Evolutionary conservation across 2,888 invertebrate genomes (phyloP).

Genomic region (Chironomus riparius): DNA sequence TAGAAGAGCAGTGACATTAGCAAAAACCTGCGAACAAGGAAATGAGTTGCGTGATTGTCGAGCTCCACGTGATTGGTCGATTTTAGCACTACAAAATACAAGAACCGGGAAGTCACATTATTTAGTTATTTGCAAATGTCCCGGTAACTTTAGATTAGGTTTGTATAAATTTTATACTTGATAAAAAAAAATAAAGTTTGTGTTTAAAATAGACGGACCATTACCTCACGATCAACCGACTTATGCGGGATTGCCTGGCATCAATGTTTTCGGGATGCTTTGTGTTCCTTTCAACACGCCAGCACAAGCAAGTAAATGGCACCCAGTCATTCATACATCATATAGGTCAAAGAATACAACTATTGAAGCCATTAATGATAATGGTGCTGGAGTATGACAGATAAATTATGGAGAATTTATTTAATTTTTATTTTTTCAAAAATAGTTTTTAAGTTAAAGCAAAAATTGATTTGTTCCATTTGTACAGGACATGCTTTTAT

Average conservation of each 20-base stretch:
- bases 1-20: conserved; percentile 79
- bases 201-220: conserved; percentile 64
- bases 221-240: conserved; percentile 91
- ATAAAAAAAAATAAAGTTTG: not conserved
- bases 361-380: conserved; percentile 11
- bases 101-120: conserved; percentile 91
- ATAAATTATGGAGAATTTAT: too few species aligned
- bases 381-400: not conserved
- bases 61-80: conserved; percentile 83
- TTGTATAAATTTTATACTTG: conserved; percentile 34
- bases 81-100: conserved; percentile 82
- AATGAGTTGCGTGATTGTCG: conserved; percentile 82
- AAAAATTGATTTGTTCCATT: too few species aligned
- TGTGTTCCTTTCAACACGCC: conserved; percentile 48
- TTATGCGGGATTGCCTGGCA: conserved; percentile 87
- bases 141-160: conserved; percentile 76
- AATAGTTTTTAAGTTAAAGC: too few species aligned
- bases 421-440: too few species aligned
- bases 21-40: conserved; percentile 90
- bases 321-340: conserved; percentile 15
- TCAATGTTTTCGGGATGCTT: conserved; percentile 91
- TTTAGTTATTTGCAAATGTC: conserved; percentile 84
- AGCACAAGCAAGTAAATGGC: not conserved
- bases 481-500: too few species aligned
- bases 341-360: conserved; percentile 23